A percentile compares a stretch with the other conserved stretches of the same genome.
These are phyloP conservation scores for Anneissia japonica DNA, from an alignment of 35 echinoderm and acorn worm species.

Conservation along the genomic window DNA sequence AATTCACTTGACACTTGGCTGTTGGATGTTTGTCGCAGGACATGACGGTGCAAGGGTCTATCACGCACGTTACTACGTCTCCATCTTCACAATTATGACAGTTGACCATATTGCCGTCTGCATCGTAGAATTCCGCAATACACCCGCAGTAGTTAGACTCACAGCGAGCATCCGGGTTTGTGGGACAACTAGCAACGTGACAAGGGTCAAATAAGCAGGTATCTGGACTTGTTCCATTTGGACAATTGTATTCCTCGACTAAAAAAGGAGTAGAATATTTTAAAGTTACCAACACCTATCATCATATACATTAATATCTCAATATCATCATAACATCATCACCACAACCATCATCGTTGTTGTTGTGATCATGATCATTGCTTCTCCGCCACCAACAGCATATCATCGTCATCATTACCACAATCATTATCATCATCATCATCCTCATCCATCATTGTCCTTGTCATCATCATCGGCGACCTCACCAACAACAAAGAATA, in stretches of 20 bases:
- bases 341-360: too few relatives aligned
- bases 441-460: too few relatives aligned
- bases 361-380: too few relatives aligned
- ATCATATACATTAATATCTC: too few relatives aligned
- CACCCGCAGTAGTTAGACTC: slow-evolving; percentile 9
- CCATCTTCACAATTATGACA: neutral
- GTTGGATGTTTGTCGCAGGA: neutral
- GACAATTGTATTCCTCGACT: neutral
- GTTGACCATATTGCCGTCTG: neutral
- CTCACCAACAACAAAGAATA: too few relatives aligned
- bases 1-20: neutral
- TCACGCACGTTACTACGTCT: neutral
- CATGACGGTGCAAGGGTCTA: neutral
- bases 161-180: neutral
- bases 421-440: too few relatives aligned
- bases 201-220: neutral
- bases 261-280: neutral
- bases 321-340: too few relatives aligned
- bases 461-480: neutral
- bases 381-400: too few relatives aligned
- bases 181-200: neutral
- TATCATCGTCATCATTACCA: too few relatives aligned
- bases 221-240: neutral
- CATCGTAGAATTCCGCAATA: slow-evolving; percentile 4
- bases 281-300: too few relatives aligned